A percentile compares a stretch with the other conserved stretches of the same genome.
phyloP scores from a whole-genome alignment of 2,113 vertebrate species.

The Columba livia region DNA sequence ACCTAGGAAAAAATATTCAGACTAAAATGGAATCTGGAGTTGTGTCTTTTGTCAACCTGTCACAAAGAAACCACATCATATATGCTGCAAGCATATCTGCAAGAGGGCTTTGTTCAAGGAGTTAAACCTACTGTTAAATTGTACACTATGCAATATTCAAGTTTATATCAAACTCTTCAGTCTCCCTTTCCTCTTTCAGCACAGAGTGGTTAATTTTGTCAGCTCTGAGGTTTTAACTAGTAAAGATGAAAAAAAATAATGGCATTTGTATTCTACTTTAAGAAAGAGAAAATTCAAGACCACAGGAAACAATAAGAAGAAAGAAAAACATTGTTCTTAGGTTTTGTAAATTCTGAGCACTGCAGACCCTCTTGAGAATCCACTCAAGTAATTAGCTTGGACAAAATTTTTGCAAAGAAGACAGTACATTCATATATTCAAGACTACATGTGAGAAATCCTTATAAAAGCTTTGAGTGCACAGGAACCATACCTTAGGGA shows the following conservation, averaged over 20 bases:
- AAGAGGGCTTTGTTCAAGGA: neutral
- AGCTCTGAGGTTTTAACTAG: neutral
- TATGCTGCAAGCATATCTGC: neutral
- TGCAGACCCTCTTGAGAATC: neutral
- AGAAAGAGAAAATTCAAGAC: neutral
- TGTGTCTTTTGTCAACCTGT: neutral
- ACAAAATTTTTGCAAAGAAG: neutral
- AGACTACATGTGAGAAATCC: neutral
- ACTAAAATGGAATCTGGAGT: neutral
- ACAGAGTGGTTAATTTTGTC: neutral
- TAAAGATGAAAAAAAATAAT: neutral
- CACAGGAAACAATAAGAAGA: neutral
- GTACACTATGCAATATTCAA: neutral
- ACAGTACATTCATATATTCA: neutral
- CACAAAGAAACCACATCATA: neutral
- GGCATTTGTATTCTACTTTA: neutral
- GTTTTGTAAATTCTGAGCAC: neutral
- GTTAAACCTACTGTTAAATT: neutral
- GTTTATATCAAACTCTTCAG: neutral
- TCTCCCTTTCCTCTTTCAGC: neutral
- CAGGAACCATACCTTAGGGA: conserved; percentile 89
- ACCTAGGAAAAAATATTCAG: neutral
- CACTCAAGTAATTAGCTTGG: neutral
- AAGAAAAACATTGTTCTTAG: neutral
- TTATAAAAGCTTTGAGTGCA: neutral